Percentiles rank a stretch among this genome's conserved stretches.
phyloP scores from a whole-genome alignment of 2,888 invertebrate genomes.

The Liopterus haemorrhoidalis region DNA sequence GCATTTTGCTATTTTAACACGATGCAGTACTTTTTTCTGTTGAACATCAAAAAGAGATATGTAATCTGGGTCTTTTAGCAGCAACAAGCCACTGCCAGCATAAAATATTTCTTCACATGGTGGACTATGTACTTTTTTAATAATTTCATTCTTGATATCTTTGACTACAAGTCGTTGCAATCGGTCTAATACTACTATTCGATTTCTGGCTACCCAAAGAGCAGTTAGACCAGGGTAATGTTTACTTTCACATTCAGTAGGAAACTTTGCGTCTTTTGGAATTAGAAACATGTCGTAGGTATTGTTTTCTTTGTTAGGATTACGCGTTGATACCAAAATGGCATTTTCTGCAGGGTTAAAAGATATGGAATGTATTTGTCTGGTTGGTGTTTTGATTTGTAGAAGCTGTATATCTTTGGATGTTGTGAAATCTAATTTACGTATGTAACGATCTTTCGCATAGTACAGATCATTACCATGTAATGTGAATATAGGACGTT shows the following conservation, averaged over 20 bases:
- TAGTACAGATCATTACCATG: constrained; percentile 85
- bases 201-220: constrained; percentile 87
- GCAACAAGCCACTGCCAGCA: constrained; percentile 88
- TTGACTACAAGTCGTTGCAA: constrained; percentile 83
- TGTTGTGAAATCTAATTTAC: constrained; percentile 80
- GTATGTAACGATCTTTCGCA: constrained; percentile 80
- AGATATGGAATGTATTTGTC: constrained; percentile 78
- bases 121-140: constrained; percentile 75
- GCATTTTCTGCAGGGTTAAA: constrained; percentile 97
- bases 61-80: constrained; percentile 79
- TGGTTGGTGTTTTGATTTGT: no score
- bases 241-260: constrained; percentile 59
- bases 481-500: constrained; percentile 85
- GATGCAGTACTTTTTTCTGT: constrained; percentile 58
- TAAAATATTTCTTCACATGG: constrained; percentile 93
- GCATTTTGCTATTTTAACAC: constrained; percentile 74
- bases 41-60: constrained; percentile 88
- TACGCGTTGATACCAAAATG: constrained; percentile 78
- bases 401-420: constrained; percentile 81
- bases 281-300: constrained; percentile 91
- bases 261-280: constrained; percentile 64
- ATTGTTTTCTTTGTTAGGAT: constrained; percentile 77
- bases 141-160: constrained; percentile 89
- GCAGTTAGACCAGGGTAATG: constrained; percentile 80
- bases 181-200: constrained; percentile 88